Evolutionary conservation across 35 echinoderm and acorn worm genomes (phyloP).

Genomic region (Anneissia japonica): DNA sequence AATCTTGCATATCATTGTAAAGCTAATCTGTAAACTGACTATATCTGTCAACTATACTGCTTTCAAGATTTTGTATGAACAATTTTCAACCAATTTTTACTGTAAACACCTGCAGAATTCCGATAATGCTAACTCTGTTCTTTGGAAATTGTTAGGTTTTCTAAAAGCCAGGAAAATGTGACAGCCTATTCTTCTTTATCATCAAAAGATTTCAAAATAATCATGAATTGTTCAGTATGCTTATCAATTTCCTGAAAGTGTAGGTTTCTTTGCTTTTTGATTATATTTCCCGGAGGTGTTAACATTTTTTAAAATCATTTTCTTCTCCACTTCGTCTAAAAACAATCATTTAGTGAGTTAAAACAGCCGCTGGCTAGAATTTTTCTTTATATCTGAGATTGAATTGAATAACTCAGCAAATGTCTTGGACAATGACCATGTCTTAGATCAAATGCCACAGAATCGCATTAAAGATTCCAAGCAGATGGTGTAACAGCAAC

Average conservation of each 20-base stretch:
- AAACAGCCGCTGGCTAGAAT: too few species aligned
- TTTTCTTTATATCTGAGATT: too few species aligned
- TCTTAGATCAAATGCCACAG: too few species aligned
- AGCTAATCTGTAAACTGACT: too few species aligned
- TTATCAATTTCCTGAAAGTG: background rate
- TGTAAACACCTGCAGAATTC: background rate
- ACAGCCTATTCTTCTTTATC: background rate
- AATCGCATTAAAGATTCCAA: background rate
- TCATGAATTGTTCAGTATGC: too few species aligned
- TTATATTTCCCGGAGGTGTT: background rate
- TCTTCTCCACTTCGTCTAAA: too few species aligned
- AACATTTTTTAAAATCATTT: background rate
- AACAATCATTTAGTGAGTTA: too few species aligned
- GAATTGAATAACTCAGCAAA: too few species aligned
- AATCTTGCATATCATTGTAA: too few species aligned
- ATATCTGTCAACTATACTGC: too few species aligned
- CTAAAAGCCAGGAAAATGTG: background rate
- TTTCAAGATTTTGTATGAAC: too few species aligned
- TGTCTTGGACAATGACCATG: background rate
- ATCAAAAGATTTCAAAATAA: background rate
- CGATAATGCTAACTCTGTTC: background rate
- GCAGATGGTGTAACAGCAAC: background rate
- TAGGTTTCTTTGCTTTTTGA: background rate
- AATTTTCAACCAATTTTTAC: background rate
- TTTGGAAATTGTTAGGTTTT: background rate